Evolutionary conservation across 2,888 invertebrate genomes (phyloP).

Genomic region (Sesia apiformis): DNA sequence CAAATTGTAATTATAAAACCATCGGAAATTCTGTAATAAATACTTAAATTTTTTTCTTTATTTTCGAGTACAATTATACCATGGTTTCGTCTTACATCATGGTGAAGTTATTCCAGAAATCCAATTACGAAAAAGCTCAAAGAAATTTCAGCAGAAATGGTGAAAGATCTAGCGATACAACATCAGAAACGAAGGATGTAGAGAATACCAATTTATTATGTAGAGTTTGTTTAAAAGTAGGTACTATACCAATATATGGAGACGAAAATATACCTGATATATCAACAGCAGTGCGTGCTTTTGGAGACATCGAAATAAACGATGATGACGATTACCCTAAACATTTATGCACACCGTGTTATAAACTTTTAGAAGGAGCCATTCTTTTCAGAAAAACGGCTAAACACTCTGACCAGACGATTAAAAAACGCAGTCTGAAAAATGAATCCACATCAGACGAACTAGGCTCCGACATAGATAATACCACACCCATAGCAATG

Average conservation of each 20-base stretch:
- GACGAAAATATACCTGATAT: conserved; percentile 8
- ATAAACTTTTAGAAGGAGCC: conserved; percentile 35
- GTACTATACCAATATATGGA: conserved; percentile 18
- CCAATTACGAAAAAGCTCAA: conserved; percentile 5
- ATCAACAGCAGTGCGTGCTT: conserved; percentile 12
- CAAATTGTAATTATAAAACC: too few species aligned
- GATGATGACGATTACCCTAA: conserved; percentile 37
- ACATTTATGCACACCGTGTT: conserved; percentile 38
- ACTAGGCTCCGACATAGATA: too few species aligned
- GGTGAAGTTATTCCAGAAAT: conserved; percentile 9
- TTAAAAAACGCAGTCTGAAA: conserved; percentile 21
- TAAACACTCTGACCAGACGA: conserved; percentile 27
- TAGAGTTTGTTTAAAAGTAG: conserved; percentile 19
- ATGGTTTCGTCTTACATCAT: conserved; percentile 20
- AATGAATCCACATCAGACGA: neutral
- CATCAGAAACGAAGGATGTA: conserved; percentile 3
- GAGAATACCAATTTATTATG: conserved; percentile 4
- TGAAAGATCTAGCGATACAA: conserved; percentile 4
- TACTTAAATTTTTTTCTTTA: too few species aligned
- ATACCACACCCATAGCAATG: neutral
- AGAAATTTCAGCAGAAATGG: conserved; percentile 9
- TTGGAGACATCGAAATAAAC: conserved; percentile 28
- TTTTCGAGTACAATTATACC: neutral
- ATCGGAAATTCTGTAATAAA: too few species aligned
- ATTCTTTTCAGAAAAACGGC: conserved; percentile 43